A percentile compares a stretch with the other conserved stretches of the same genome.
phyloP scores from a whole-genome alignment of 1,140 invertebrate genomes.

The Drosophila santomea region DNA sequence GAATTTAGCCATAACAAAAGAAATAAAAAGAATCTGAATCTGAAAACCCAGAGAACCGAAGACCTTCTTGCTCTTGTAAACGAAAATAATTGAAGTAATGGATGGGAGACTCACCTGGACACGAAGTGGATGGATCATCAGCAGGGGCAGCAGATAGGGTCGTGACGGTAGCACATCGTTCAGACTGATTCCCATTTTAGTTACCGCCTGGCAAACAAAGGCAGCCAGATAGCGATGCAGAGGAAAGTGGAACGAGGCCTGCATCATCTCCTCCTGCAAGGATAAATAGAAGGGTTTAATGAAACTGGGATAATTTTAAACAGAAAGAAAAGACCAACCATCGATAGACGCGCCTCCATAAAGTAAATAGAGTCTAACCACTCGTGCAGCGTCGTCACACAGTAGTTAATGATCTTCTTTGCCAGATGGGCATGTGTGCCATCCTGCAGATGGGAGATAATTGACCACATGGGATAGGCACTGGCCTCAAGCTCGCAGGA shows the following conservation, averaged over 20 bases:
- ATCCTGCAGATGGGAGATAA: conserved; percentile 94
- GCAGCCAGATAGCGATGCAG: conserved; percentile 97
- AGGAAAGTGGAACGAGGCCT: conserved; percentile 97
- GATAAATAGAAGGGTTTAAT: not conserved
- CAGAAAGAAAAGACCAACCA: conserved; percentile 63
- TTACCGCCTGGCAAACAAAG: conserved; percentile 95
- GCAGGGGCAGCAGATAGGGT: conserved; percentile 90
- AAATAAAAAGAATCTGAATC: conserved; percentile 33
- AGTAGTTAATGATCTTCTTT: conserved; percentile 90
- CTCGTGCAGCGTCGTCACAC: conserved; percentile 90
- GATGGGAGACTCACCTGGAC: conserved; percentile 91
- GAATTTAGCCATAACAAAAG: conserved; percentile 33
- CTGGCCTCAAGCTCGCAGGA: conserved; percentile 98
- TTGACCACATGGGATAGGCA: conserved; percentile 98
- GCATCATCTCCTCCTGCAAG: conserved; percentile 90
- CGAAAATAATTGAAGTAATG: not conserved
- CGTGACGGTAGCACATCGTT: conserved; percentile 91
- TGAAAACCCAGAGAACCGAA: conserved; percentile 4
- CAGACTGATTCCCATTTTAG: conserved; percentile 91
- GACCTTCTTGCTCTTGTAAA: not conserved
- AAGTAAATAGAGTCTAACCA: conserved; percentile 95
- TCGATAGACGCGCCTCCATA: conserved; percentile 88
- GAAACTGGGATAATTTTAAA: not conserved
- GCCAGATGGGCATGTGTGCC: conserved; percentile 90
- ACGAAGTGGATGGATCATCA: conserved; percentile 95